phyloP scores from a whole-genome alignment of 2,888 invertebrate genomes.

The Cephus runcator region DNA sequence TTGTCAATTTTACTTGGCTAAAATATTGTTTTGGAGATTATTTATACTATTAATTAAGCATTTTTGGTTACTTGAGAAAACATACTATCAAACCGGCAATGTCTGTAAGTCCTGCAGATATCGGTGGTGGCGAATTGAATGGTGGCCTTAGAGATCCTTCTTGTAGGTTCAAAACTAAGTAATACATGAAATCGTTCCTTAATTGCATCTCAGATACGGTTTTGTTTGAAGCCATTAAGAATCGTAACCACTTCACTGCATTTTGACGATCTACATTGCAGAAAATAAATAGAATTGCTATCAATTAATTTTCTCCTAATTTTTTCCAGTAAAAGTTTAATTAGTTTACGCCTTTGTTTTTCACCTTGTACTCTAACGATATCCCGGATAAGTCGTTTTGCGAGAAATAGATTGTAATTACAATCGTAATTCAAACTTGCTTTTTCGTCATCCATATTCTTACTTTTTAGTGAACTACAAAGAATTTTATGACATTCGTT shows the following conservation, averaged over 20 bases:
- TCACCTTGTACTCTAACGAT: slow-evolving; percentile 54
- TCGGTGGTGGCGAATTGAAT: slow-evolving; percentile 31
- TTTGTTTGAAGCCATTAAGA: slow-evolving; percentile 65
- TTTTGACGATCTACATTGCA: slow-evolving; percentile 63
- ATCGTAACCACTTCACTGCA: slow-evolving; percentile 68
- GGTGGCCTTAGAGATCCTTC: slow-evolving; percentile 32
- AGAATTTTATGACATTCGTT: neutral
- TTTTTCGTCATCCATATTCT: slow-evolving; percentile 32
- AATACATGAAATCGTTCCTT: slow-evolving; percentile 69
- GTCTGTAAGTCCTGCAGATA: slow-evolving; percentile 32
- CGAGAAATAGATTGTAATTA: slow-evolving; percentile 68
- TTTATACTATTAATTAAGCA: neutral
- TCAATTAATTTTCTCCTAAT: neutral
- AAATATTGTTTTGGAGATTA: neutral
- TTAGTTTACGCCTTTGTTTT: neutral
- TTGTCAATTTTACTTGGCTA: slow-evolving; percentile 33
- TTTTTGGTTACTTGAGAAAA: neutral
- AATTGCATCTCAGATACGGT: slow-evolving; percentile 67
- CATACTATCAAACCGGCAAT: slow-evolving; percentile 65
- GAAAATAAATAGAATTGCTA: neutral
- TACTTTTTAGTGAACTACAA: neutral
- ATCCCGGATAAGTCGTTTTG: slow-evolving; percentile 65
- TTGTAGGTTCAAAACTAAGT: slow-evolving; percentile 59
- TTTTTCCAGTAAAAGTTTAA: neutral
- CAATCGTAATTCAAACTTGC: slow-evolving; percentile 64